Evolutionary conservation across 2,888 invertebrate genomes (phyloP), one percentile per base, ranked within the genome.

Genomic region (Oxyteleia sp.): DNA sequence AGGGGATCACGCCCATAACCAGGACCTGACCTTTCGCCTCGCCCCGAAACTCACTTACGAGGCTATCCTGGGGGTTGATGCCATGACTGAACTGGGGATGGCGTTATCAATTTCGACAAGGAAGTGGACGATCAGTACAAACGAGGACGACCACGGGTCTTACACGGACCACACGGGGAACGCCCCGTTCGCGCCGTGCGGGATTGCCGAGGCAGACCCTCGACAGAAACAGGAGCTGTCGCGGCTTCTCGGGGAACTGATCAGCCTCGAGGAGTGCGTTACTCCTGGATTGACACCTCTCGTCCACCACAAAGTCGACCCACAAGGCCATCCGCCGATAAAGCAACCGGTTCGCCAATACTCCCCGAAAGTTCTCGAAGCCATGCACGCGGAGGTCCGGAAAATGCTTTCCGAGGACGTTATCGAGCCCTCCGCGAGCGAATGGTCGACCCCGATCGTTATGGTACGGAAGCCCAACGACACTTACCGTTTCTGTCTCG

Each of bases 401-500:
- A 35, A 15, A 16, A 18, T 69, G 20, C 2, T 78, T 7, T 38
- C 10, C 2, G 20, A 57, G 2, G 66, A 38, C 0, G 20, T 76
- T 2, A 57, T 76, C 0, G 45, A 69, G 11, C 32, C 32, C 0
- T 79, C 64, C 0, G 10, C 7, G 4, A 71, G 71, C 13, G 47
- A 20, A 0, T 64, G 59, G 79, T 71, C 43, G 0, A 64, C 23
- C n/a, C 71, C 51, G 0, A 35, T 64, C 0, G 71, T 63, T 2
- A 72, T 71, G 71, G 59, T 49, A 1, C 1, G 26, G 13, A 64
- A 71, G n/a, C 1, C 26, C 10, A 16, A 61, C 13, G 69, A 35
- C 8, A 43, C 10, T 0, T 78, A 69, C 23, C 32, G 63, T 0
- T 23, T 71, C 4, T 88, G 90, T 45, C 86, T 90, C 0, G 90